A percentile compares a stretch with the other conserved stretches of the same genome.
Conservation (phyloP, 1,140 invertebrate species). For the Oscheius sp. region DNA sequence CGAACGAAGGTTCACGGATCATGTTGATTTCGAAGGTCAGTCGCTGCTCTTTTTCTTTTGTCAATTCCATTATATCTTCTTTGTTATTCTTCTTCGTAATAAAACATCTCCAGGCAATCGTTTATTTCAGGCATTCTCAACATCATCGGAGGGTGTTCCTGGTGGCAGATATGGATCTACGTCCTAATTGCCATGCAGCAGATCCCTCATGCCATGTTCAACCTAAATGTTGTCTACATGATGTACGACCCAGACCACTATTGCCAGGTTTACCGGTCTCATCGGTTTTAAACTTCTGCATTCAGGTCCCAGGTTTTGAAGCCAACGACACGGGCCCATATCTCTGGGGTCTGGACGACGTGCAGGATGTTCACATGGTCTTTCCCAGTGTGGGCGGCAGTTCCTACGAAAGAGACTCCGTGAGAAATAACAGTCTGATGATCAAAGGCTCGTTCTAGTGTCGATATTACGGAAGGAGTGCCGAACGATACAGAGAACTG, state of each 20-base stretch:
- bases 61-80: constrained; percentile 12
- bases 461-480: constrained; percentile 52
- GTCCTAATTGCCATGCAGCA: constrained; percentile 57
- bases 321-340: constrained; percentile 41
- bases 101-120: too few species aligned
- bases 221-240: constrained; percentile 60
- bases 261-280: constrained; percentile 29
- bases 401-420: constrained; percentile 10
- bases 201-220: constrained; percentile 61
- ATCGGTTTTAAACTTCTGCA: background rate
- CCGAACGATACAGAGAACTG: constrained; percentile 50
- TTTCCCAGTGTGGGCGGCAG: constrained; percentile 42
- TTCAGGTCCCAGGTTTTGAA: constrained; percentile 52
- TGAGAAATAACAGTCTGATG: background rate
- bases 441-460: constrained; percentile 42
- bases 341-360: constrained; percentile 46
- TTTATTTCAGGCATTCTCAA: constrained; percentile 51
- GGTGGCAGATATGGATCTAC: constrained; percentile 61
- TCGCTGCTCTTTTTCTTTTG: constrained; percentile 1
- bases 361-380: constrained; percentile 47
- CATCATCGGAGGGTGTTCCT: constrained; percentile 58
- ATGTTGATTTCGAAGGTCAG: constrained; percentile 56
- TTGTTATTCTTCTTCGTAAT: too few species aligned
- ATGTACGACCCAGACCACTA: constrained; percentile 60
- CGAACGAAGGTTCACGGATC: constrained; percentile 54